Conservation (phyloP, 2,888 invertebrate genomes). For the Germaria angustata region DNA sequence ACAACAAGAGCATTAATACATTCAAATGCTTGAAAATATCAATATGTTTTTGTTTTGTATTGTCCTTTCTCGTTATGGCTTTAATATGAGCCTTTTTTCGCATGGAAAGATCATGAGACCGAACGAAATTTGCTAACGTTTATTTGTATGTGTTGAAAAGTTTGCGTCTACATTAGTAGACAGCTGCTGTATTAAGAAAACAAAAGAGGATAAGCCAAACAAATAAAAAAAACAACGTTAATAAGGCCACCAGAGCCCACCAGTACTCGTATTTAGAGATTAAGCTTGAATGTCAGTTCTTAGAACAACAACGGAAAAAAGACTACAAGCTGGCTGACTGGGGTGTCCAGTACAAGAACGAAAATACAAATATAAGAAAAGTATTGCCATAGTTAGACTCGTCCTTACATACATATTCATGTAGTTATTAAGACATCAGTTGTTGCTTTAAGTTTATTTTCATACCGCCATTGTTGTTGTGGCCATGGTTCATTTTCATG, state of each 20-base stretch:
- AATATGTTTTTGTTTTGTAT: slow-evolving; percentile 54
- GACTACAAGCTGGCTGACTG: background rate
- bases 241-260: slow-evolving; percentile 36
- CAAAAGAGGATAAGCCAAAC: slow-evolving; percentile 4
- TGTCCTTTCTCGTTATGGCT: slow-evolving; percentile 37
- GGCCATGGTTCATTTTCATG: slow-evolving; percentile 2
- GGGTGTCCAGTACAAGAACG: slow-evolving; percentile 3
- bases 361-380: slow-evolving; percentile 9
- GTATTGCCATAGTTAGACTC: slow-evolving; percentile 6
- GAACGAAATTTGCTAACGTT: background rate
- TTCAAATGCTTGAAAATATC: slow-evolving; percentile 41
- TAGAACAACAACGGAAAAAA: background rate
- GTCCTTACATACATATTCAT: too few species aligned
- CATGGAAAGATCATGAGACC: background rate
- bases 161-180: slow-evolving; percentile 37
- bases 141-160: slow-evolving; percentile 1
- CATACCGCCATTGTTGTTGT: background rate
- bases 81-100: slow-evolving; percentile 1
- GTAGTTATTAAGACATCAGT: slow-evolving; percentile 45
- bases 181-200: slow-evolving; percentile 51
- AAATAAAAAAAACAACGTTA: background rate
- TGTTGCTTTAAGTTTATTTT: slow-evolving; percentile 56
- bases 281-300: slow-evolving; percentile 57
- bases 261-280: slow-evolving; percentile 53
- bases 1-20: slow-evolving; percentile 11